Evolutionary conservation across 1,140 invertebrate species (phyloP), one percentile per base, ranked within the genome.

Genomic region (Himalopsyche phryganea): DNA sequence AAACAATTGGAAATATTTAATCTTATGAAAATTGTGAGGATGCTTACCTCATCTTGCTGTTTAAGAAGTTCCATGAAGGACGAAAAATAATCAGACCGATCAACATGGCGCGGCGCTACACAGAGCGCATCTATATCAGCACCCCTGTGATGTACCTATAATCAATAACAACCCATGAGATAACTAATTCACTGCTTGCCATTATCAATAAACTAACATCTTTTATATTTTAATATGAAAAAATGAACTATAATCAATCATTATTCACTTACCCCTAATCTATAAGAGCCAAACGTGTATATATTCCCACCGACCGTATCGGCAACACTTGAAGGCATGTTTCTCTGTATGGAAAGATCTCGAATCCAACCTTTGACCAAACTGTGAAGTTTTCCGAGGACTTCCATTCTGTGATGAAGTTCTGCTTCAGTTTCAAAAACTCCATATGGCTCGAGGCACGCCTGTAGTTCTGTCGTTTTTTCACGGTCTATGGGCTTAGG

Each of bases 121-220:
- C 96, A 98, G 0, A 99, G 73, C 0, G 97, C 96, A 81, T 99
- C 98, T 70, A 99, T 99, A 87, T 99, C 98, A 67, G 96, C 97
- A 40, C 96, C 94, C 81, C 89, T 88, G 66, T 92, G 95, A 74
- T 99, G 95, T n/a, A 99, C 91, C 71, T 92, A 83, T n/a, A 90
- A 66, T 28, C 23, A 28, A 9, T 28, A 28, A 28, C 9, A 28
- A 28, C 4, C 23, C 23, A 28, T 28, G 9, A 28, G 9, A 28
- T 28, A 28, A n/a, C n/a, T n/a, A n/a, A n/a, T n/a, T n/a, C n/a
- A n/a, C n/a, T n/a, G n/a, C n/a, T n/a, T n/a, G n/a, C n/a, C n/a
- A n/a, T n/a, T n/a, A n/a, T n/a, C n/a, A n/a, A n/a, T n/a, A n/a
- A n/a, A n/a, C n/a, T n/a, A n/a, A n/a, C n/a, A n/a, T n/a, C n/a